A percentile compares a stretch with the other conserved stretches of the same genome.
phyloP scores from a whole-genome alignment of 2,888 invertebrate genomes.

The Drosophila robusta region DNA sequence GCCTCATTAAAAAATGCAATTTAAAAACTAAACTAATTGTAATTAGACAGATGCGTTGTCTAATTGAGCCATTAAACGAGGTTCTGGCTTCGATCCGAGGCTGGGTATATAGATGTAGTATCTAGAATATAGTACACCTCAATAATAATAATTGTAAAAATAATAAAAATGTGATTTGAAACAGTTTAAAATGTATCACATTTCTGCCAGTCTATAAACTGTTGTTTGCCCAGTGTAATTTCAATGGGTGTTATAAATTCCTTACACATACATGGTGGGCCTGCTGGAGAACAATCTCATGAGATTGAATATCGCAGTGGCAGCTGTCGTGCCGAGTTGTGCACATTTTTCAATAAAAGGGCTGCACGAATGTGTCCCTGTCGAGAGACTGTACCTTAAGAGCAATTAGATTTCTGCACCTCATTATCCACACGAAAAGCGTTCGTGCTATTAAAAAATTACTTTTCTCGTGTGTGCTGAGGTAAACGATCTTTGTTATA shows the following conservation, averaged over 20 bases:
- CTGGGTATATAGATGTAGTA: too few relatives aligned
- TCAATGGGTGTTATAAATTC: constrained; percentile 31
- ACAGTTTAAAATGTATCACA: background rate
- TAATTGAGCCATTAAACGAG: too few relatives aligned
- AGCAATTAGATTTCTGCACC: constrained; percentile 59
- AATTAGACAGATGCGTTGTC: too few relatives aligned
- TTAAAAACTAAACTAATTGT: too few relatives aligned
- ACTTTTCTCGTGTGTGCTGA: constrained; percentile 17
- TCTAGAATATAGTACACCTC: too few relatives aligned
- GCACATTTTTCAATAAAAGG: constrained; percentile 53
- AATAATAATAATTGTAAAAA: too few relatives aligned
- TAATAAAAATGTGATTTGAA: too few relatives aligned
- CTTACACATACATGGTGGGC: constrained; percentile 21
- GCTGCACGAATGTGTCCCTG: constrained; percentile 55
- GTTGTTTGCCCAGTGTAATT: constrained; percentile 4
- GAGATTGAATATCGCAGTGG: constrained; percentile 44
- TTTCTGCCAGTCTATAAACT: background rate
- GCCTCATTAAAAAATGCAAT: too few relatives aligned
- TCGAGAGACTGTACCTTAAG: constrained; percentile 8
- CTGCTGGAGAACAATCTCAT: constrained; percentile 38
- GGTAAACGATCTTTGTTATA: constrained; percentile 41
- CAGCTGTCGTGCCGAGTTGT: constrained; percentile 48
- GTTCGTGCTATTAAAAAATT: constrained; percentile 46
- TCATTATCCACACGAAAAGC: constrained; percentile 58
- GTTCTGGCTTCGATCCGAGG: too few relatives aligned